Conservation (phyloP, 2,113 vertebrate species). For the Lontra canadensis region DNA sequence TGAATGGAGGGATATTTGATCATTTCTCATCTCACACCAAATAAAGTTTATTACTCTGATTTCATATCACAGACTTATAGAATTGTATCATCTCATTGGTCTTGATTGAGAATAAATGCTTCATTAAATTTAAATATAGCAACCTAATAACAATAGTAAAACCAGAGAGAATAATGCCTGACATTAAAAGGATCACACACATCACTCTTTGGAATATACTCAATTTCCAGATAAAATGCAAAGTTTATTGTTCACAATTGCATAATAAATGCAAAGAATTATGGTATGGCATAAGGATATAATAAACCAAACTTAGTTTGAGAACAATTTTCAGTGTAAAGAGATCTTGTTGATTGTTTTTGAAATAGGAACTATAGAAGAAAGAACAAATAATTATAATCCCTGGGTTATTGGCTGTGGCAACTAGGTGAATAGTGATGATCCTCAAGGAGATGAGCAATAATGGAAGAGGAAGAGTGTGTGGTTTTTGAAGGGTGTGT, state of each 20-base stretch:
- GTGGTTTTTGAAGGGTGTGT: fast-evolving
- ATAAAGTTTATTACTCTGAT: slow-evolving; percentile 73
- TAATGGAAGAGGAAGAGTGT: background rate
- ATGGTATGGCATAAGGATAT: background rate
- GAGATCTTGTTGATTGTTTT: slow-evolving; percentile 30
- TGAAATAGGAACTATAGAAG: background rate
- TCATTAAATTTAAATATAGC: slow-evolving; percentile 78
- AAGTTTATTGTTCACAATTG: slow-evolving; percentile 25
- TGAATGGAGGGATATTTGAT: slow-evolving; percentile 60
- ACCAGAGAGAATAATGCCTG: slow-evolving; percentile 56
- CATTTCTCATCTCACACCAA: slow-evolving; percentile 71
- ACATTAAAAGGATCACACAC: slow-evolving; percentile 45
- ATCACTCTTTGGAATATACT: slow-evolving; percentile 15
- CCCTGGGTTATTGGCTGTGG: background rate
- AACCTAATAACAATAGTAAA: slow-evolving; percentile 71
- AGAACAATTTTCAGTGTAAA: background rate
- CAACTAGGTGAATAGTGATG: background rate
- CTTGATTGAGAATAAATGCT: slow-evolving; percentile 76
- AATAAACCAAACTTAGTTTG: slow-evolving; percentile 22
- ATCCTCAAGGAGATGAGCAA: background rate
- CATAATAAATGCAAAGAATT: slow-evolving; percentile 19
- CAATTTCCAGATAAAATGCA: slow-evolving; percentile 29
- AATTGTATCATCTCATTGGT: slow-evolving; percentile 69
- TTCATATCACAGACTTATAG: slow-evolving; percentile 54
- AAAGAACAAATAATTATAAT: slow-evolving; percentile 4